A percentile compares a stretch with the other conserved stretches of the same genome.
phyloP scores from a whole-genome alignment of 2,797 vertebrate species.

The Aythya fuligula region DNA sequence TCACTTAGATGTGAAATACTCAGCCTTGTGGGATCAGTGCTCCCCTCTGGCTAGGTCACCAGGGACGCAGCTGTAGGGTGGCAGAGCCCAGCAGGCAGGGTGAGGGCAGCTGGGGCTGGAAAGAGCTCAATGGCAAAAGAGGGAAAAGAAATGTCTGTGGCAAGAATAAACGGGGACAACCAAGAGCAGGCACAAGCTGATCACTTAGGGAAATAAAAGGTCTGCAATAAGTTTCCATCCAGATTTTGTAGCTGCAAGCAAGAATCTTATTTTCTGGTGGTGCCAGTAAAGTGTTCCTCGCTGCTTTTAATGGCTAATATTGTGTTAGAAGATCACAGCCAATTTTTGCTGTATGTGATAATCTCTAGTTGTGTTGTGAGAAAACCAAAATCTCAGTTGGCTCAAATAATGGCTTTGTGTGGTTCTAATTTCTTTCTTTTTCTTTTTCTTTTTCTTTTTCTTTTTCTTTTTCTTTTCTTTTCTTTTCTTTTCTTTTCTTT shows the following conservation, averaged over 20 bases:
- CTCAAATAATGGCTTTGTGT: background rate
- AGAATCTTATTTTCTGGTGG: background rate
- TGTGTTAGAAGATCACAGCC: background rate
- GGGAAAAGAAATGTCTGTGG: background rate
- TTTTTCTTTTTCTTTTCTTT: background rate
- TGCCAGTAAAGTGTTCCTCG: background rate
- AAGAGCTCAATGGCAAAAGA: background rate
- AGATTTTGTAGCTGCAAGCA: background rate
- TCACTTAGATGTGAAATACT: background rate
- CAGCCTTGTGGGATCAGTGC: background rate
- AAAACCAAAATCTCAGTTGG: background rate
- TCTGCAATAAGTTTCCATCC: background rate
- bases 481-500: fast-evolving
- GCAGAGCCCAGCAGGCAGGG: background rate
- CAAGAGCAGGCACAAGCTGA: background rate
- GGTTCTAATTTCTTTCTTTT: background rate
- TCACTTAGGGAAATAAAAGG: background rate
- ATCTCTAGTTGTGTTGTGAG: background rate
- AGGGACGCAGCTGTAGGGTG: background rate
- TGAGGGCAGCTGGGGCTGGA: background rate
- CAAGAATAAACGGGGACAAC: background rate
- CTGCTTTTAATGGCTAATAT: background rate
- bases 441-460: no score
- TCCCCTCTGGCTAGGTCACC: background rate
- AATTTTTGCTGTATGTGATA: background rate